Conservation (phyloP, 2,113 vertebrate species). For the Laterallus jamaicensis region DNA sequence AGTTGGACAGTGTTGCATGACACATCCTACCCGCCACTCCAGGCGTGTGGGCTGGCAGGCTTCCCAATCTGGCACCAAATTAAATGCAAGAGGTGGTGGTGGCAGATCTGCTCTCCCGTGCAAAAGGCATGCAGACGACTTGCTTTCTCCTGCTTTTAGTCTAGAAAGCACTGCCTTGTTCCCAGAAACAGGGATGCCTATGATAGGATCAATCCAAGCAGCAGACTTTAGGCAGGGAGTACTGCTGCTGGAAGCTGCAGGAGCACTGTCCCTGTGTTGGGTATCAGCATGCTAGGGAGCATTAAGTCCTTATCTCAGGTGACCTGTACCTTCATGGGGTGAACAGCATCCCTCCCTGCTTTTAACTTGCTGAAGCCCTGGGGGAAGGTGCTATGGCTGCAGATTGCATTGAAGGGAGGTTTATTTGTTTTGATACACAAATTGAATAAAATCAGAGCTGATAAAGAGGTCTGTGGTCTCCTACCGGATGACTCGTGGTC, state of each 20-base stretch:
- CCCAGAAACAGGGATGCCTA: not conserved
- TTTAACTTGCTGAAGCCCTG: not conserved
- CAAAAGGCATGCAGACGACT: not conserved
- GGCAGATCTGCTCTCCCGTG: not conserved
- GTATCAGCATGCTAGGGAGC: not conserved
- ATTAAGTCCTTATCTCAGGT: not conserved
- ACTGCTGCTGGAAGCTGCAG: not conserved
- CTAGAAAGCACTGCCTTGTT: not conserved
- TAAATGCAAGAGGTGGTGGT: not conserved
- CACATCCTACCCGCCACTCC: not conserved
- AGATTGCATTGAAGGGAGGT: not conserved
- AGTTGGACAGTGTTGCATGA: not conserved
- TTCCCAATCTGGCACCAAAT: not conserved
- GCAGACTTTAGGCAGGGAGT: not conserved
- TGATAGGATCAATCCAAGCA: accelerated
- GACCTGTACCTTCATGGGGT: not conserved
- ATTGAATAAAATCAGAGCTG: not conserved
- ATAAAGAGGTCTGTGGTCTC: not conserved
- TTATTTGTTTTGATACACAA: not conserved
- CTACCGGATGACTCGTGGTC: not conserved
- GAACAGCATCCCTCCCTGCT: not conserved
- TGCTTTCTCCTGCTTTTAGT: not conserved
- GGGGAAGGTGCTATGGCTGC: not conserved
- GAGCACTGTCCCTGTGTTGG: not conserved
- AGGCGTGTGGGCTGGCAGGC: not conserved